These are phyloP conservation scores for Streptopelia turtur DNA, from an alignment of 2,797 vertebrate species.

Conservation along the genomic window DNA sequence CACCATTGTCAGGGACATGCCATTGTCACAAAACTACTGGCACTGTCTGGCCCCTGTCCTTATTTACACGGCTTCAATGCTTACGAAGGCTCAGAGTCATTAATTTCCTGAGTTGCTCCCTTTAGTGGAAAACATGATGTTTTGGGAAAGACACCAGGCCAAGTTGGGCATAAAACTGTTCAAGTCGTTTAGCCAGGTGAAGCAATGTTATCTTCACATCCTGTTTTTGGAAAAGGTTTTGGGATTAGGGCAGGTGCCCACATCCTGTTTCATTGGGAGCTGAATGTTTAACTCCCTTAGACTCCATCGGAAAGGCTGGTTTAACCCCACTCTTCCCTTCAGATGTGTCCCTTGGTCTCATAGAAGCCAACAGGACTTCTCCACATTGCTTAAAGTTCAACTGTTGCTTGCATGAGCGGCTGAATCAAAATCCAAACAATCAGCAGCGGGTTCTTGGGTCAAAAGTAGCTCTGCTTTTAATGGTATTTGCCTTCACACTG, in stretches of 20 bases:
- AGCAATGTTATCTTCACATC: neutral
- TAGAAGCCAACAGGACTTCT: neutral
- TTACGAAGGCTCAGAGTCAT: neutral
- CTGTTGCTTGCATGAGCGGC: neutral
- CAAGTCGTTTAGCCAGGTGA: neutral
- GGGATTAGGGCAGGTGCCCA: neutral
- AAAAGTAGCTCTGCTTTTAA: neutral
- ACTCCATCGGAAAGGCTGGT: neutral
- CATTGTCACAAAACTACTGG: neutral
- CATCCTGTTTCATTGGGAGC: neutral
- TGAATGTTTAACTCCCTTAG: neutral
- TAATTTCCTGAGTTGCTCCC: neutral
- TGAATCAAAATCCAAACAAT: neutral
- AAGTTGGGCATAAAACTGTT: neutral
- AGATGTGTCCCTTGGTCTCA: neutral
- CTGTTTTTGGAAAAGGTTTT: neutral
- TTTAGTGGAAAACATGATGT: neutral
- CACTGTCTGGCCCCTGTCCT: neutral
- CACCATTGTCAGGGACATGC: neutral
- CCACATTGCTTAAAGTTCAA: conserved; percentile 34
- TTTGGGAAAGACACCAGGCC: neutral
- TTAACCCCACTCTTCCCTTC: neutral
- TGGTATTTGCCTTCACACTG: neutral
- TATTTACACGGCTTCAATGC: neutral
- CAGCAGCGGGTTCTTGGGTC: neutral